phyloP scores from a whole-genome alignment of 2,888 invertebrate species.

The Meiosimyza platycephala region DNA sequence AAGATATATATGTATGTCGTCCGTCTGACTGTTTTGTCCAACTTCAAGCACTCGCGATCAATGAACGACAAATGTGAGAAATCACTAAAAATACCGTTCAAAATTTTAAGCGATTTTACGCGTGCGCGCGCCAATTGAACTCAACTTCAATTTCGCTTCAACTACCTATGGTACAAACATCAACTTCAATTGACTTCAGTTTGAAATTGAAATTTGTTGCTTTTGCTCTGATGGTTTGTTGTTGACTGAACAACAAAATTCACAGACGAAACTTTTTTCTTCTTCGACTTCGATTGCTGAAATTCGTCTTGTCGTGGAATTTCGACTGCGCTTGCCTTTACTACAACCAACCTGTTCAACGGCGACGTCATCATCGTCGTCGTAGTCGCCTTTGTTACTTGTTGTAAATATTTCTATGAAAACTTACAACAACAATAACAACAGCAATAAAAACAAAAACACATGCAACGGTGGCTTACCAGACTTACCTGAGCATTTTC shows the following conservation, averaged over 20 bases:
- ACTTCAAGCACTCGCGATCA: conserved; percentile 12
- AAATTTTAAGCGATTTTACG: neutral
- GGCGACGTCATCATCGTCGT: too few relatives aligned
- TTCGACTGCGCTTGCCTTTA: conserved; percentile 41
- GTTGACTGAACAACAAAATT: conserved; percentile 34
- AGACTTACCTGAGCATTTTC: neutral
- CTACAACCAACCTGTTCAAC: conserved; percentile 51
- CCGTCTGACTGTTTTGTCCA: neutral
- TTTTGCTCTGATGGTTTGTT: conserved; percentile 34
- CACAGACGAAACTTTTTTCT: conserved; percentile 26
- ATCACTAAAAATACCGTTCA: conserved; percentile 28
- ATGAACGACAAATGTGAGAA: conserved; percentile 24
- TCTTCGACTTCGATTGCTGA: conserved; percentile 2
- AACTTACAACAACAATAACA: neutral
- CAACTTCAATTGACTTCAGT: neutral
- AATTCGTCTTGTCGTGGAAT: conserved; percentile 41
- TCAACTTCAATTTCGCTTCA: neutral
- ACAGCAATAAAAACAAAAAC: conserved; percentile 38
- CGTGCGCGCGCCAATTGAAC: neutral
- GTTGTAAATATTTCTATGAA: neutral
- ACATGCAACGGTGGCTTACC: conserved; percentile 39
- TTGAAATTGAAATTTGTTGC: conserved; percentile 24
- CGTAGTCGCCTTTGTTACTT: too few relatives aligned
- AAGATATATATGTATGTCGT: neutral
- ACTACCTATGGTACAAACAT: neutral